Evolutionary conservation across 2,113 vertebrate species (phyloP), one percentile per base, ranked within the genome.

Genomic region (Serilophus lunatus): DNA sequence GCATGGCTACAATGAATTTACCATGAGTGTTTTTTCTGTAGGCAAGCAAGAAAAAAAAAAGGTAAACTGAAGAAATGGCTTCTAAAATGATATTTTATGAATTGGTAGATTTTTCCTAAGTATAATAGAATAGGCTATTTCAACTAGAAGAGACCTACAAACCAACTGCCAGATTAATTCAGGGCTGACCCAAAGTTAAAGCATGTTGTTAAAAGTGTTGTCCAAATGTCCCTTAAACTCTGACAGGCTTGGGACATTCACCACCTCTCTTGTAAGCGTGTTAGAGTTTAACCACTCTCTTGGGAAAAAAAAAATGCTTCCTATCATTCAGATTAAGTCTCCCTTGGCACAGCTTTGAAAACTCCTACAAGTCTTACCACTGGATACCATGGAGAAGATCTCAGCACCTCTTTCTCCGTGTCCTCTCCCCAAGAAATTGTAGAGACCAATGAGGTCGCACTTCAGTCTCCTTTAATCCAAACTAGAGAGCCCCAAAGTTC

Each of bases 381-480:
- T 29, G 22, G 26, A 40, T 15, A 36, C 16, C 11, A 4, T 3
- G 6, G 10, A 66, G 33, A 92, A 68, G 16, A 63, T 3, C 3
- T 63, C 44, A 68, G 31, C 26, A 38, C 0, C 1, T 49, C 31
- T 23, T 23, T 47, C 9, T 38, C 12, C 45, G 4, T 10, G 7
- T 50, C 4, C 8, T 17, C 23, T 47, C n/a, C 14, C 57, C 49
- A 38, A 18, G 14, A 74, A 53, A 24, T 8, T 60, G 15, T 15
- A 49, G 33, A 84, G 26, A 53, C 10, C 16, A 66, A 31, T 42
- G 26, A 56, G 18, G 22, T 51, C 1, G 0, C 2, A 1, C 7
- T 22, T 72, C n/a, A 31, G 8, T 23, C 12, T 86, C 23, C 9
- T 29, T 68, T 59, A 42, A 31, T 86, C 29, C 44, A 72, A 50